Conservation (phyloP, 2,797 vertebrate species). For the Octomys mimax region DNA sequence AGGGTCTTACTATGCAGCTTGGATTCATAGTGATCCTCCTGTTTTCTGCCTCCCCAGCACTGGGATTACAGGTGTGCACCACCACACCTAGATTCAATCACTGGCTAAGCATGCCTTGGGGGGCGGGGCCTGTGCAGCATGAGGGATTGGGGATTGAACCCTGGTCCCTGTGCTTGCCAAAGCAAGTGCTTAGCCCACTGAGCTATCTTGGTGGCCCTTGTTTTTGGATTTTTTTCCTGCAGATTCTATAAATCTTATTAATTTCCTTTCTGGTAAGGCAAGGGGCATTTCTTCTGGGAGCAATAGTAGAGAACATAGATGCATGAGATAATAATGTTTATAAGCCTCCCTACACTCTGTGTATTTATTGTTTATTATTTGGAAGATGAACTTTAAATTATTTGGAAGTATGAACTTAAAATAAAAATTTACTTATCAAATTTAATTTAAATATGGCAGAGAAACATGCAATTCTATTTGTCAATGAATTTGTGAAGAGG, state of each 20-base stretch:
- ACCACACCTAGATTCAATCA: no score
- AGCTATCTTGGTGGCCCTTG: no score
- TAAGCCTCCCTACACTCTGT: not conserved
- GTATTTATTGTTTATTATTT: not conserved
- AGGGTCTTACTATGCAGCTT: no score
- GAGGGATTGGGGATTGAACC: no score
- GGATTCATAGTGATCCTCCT: no score
- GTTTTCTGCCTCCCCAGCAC: no score
- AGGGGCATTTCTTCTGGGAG: not conserved
- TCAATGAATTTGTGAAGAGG: not conserved
- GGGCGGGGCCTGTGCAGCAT: no score
- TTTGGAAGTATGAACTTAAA: not conserved
- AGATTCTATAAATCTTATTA: not conserved
- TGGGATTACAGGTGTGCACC: no score
- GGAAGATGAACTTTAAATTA: not conserved
- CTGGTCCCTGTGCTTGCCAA: no score
- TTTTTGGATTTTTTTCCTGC: not conserved
- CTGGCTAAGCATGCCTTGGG: no score
- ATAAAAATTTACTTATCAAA: not conserved
- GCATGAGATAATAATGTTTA: not conserved
- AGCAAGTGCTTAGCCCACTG: no score
- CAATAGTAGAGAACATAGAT: not conserved
- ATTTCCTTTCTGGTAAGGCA: not conserved
- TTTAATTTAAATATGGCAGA: not conserved
- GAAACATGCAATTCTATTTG: not conserved